Base-by-base conservation (phyloP, 2,113 vertebrate genomes). In the Hydrolagus affinis region DNA sequence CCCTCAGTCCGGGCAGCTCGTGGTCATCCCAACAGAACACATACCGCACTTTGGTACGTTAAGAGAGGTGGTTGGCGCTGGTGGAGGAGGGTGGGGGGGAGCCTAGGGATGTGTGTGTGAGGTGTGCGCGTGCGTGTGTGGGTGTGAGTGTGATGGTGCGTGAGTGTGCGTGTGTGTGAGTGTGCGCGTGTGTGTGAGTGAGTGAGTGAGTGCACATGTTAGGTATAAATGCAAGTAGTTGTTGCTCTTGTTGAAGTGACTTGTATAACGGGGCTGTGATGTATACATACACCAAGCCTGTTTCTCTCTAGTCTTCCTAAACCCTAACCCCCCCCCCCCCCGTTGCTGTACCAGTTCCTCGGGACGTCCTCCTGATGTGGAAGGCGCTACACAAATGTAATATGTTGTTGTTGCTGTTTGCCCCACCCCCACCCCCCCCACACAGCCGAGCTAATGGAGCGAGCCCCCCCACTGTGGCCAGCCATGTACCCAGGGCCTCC, bases 21-120 rank as follows among this genome's bases (percentile, higher is more conserved):
- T 99, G 44, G 95, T 98, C 89, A 97, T 99, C 86, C 95, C 96
- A 75, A 94, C 97, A 0, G 98, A 99, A 87, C 97, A 98, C 91
- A 92, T 99, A 89, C 93, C 95, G 85, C 97, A 98, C 90, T 98
- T 96, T 0, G 95, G 96, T 97, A 93, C 88, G 94, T 88, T 2
- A 12, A 19, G 21, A 62, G 17, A 23, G 78, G 69, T 70, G 17
- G 8, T 19, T 1, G 15, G 14, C n/a, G 10, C n/a, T 21, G 21
- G 6, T 71, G n/a, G n/a, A 25, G 70, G 3, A n/a, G n/a, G 68
- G n/a, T 15, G 69, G 70, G 23, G 25, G 70, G 14, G 28, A 25
- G 9, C 19, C 17, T 70, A 19, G 11, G 1, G 11, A 11, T 68
- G 11, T 68, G 66, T 68, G 11, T 68, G 44, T 3, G 44, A 44